Percentiles rank a stretch among this genome's conserved stretches.
These are phyloP conservation scores for Vicugna pacos DNA, from an alignment of 2,113 vertebrate species.

Conservation along the genomic window DNA sequence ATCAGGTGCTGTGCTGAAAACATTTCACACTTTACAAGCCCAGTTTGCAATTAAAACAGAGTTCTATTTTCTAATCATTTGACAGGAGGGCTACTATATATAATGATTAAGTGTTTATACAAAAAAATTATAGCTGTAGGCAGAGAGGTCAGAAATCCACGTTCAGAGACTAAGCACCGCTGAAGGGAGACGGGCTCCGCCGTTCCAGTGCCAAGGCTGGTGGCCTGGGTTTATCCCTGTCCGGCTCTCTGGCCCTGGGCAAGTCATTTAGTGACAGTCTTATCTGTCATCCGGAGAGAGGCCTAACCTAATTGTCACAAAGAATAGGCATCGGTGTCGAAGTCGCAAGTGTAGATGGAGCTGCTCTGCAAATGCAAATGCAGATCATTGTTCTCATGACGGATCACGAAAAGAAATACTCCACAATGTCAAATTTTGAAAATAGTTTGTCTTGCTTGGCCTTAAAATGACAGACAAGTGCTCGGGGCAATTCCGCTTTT, in stretches of 20 bases:
- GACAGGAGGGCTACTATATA: background rate
- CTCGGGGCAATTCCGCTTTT: background rate
- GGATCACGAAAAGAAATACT: background rate
- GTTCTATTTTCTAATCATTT: slow-evolving; percentile 46
- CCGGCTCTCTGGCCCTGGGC: background rate
- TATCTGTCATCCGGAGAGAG: background rate
- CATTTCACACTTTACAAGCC: slow-evolving; percentile 35
- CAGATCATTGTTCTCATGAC: background rate
- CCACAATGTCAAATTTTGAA: background rate
- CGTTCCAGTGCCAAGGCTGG: background rate
- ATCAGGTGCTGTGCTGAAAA: slow-evolving; percentile 56
- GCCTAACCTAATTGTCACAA: background rate
- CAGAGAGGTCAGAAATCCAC: background rate
- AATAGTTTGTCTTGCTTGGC: background rate
- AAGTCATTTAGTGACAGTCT: background rate
- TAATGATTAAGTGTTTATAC: slow-evolving; percentile 25
- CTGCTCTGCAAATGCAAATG: background rate
- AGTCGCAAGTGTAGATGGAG: background rate
- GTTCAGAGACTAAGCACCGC: background rate
- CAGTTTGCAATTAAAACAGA: slow-evolving; percentile 41
- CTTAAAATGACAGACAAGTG: background rate
- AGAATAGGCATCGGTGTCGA: background rate
- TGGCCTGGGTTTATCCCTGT: background rate
- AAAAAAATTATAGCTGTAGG: background rate
- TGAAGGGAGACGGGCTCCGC: background rate